Conservation (phyloP, 2,888 invertebrate genomes). For the Acheta domesticus region DNA sequence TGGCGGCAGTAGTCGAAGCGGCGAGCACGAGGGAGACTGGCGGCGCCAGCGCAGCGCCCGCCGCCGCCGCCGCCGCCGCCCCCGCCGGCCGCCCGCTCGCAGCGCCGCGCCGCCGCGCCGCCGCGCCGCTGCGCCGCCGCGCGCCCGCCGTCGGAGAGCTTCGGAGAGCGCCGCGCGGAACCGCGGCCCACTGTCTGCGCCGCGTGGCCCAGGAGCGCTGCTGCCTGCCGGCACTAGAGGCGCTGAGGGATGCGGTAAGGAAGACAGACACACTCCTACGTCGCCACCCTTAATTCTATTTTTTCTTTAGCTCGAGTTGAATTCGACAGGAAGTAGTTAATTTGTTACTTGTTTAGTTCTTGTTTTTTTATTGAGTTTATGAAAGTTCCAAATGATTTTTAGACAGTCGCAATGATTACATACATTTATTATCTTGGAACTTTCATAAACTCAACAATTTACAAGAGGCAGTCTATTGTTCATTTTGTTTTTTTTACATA, state of each 20-base stretch:
- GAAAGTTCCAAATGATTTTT: no score
- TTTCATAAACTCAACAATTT: no score
- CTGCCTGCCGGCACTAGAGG: neutral
- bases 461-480: no score
- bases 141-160: neutral
- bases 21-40: neutral
- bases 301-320: no score
- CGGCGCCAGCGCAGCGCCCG: neutral
- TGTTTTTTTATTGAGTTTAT: no score
- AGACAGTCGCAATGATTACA: no score
- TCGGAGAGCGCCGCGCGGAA: neutral
- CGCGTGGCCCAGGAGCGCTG: neutral
- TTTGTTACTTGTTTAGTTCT: no score
- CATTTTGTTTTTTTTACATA: no score
- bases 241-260: neutral
- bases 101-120: neutral
- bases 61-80: neutral
- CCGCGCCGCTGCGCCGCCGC: neutral
- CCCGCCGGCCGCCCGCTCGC: neutral
- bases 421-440: no score
- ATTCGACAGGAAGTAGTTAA: no score
- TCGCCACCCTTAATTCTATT: neutral
- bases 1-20: neutral
- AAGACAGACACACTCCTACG: neutral
- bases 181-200: neutral